phyloP scores from a whole-genome alignment of 1,140 invertebrate species.

The Colletes gigas region DNA sequence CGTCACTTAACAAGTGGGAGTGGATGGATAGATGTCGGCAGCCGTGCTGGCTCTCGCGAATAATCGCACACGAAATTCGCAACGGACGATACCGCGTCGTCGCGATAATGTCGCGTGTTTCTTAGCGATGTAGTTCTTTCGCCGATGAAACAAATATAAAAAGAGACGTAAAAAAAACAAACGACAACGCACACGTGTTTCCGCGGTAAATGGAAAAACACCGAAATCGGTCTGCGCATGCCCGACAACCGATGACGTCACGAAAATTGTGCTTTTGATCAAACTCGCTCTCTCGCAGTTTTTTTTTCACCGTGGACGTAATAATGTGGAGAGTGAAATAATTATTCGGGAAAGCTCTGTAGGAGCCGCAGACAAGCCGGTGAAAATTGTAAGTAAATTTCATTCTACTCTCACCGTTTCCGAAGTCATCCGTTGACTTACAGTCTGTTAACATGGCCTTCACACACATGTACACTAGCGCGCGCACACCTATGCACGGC shows the following conservation, averaged over 20 bases:
- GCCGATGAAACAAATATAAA: not conserved
- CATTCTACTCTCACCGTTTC: conserved; percentile 58
- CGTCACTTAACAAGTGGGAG: conserved; percentile 81
- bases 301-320: conserved; percentile 57
- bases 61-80: conserved; percentile 69
- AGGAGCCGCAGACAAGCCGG: conserved; percentile 66
- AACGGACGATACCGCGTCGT: conserved; percentile 61
- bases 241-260: conserved; percentile 78
- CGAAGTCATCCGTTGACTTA: conserved; percentile 59
- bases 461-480: conserved; percentile 46
- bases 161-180: conserved; percentile 17
- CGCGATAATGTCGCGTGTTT: conserved; percentile 70
- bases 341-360: conserved; percentile 55
- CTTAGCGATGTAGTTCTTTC: conserved; percentile 67
- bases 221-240: conserved; percentile 79
- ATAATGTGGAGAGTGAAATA: conserved; percentile 74
- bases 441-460: conserved; percentile 72
- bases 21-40: conserved; percentile 77
- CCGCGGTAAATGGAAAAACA: conserved; percentile 79
- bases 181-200: conserved; percentile 71
- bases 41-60: conserved; percentile 69
- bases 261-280: conserved; percentile 80
- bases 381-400: conserved; percentile 70
- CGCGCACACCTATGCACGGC: not conserved
- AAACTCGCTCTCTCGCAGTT: conserved; percentile 64